Base-by-base conservation (phyloP, 2,113 vertebrate species). In the Microtus oregoni region DNA sequence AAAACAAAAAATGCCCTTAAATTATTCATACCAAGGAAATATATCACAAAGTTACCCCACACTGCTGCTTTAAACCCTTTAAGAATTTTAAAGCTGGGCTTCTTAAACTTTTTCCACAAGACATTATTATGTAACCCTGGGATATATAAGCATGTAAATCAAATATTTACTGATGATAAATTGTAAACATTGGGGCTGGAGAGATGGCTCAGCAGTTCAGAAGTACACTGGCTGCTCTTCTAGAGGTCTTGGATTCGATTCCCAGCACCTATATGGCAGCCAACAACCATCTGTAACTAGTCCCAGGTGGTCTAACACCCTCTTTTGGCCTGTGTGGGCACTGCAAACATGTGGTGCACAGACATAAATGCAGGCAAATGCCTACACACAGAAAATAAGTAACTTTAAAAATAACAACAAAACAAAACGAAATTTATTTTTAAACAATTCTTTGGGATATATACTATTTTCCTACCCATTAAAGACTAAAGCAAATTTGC, bases 11-110 rank as follows among this genome's bases (percentile, higher is more conserved):
- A 90, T 95, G 41, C 67, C 81, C 44, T 97, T 95, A 91, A 87
- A 95, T 93, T 95, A 94, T 82, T 91, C 28, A 72, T 92, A 85
- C 58, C 41, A 50, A 89, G 58, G 55, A 91, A 94, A 85, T 92
- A 67, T 0, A 91, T 96, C 47, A 72, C 30, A 86, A 41, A 86
- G 92, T 95, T 95, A 97, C 55, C 90, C 35, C 96, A 28, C 32
- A 79, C 7, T 86, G 68, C 26, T 82, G 28, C 13, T 83, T 93
- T 44, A 41, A 96, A 32, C 55, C 7, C 30, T 94, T 94, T 83
- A 19, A 77, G 70, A 86, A 85, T 93, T 81, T 95, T 95, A 93
- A 96, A 97, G 86, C 13, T 52, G 13, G 70, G 4, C 15, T 89
- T 55, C 86, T 73, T 89, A 75, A 75, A 89, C 70, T 61, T 89